Evolutionary conservation across 2,113 vertebrate species (phyloP), one percentile per base, ranked within the genome.

Genomic region (Alethe castanea): DNA sequence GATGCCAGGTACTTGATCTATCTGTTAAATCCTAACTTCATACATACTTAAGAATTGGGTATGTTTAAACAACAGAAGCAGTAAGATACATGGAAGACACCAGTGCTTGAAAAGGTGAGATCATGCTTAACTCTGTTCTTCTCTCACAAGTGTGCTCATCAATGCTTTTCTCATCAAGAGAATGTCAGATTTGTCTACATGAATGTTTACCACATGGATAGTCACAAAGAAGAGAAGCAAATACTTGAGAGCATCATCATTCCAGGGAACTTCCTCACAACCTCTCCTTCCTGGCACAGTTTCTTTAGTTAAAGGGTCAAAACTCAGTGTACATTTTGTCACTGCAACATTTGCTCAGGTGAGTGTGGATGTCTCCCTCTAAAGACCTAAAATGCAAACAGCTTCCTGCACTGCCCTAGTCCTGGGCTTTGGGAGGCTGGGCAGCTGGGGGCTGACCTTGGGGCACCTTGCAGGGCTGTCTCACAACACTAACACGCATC

Each of bases 1-100:
- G 92, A 77, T 5, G 61, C 92, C 92, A 96, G 48, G 40, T 92
- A 82, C 69, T 94, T 67, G 38, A 90, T 94, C 81, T 79, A 62
- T 61, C 71, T 93, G 36, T 71, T 86, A 88, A 94, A 87, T 54
- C 44, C 57, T 60, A 82, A 72, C 67, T 80, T 93, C 52, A 86
- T 62, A 57, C 18, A 19, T 67, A 83, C 40, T 86, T 87, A 88
- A 94, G 64, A 90, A 53, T 2, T 62, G 19, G 8, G 19, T 65
- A 76, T 5, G 26, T 90, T 89, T 74, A 69, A 86, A 86, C 33
- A 84, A 71, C 52, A 82, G 53, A 69, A 61, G n/a, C 31, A 88
- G 40, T 61, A 76, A 84, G 0, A 4, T 47, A 81, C 13, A 45
- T 17, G 47, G 59, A 88, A 86, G 85, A 77, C 18, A 71, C 14